These are phyloP conservation scores for Tipula lateralis DNA, from an alignment of 2,888 invertebrate species.

Conservation along the genomic window DNA sequence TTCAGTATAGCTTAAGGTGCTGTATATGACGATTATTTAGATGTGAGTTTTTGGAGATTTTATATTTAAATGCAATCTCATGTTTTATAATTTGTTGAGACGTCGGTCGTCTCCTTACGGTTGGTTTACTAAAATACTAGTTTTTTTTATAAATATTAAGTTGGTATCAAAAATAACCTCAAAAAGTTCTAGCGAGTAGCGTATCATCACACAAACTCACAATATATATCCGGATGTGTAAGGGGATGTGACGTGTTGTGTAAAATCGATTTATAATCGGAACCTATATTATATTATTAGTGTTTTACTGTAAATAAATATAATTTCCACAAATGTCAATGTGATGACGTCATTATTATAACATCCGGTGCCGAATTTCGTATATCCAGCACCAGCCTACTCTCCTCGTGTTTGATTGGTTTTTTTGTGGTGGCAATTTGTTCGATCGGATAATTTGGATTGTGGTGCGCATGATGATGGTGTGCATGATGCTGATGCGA, in stretches of 20 bases:
- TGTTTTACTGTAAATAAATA: background rate
- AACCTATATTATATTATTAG: background rate
- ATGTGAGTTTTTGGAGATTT: background rate
- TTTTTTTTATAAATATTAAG: background rate
- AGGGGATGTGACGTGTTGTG: background rate
- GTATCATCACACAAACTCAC: background rate
- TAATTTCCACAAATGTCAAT: conserved; percentile 58
- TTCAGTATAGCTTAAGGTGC: background rate
- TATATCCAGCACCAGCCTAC: conserved; percentile 73
- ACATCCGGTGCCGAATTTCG: conserved; percentile 88
- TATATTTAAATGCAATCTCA: background rate
- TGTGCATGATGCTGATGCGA: conserved; percentile 37
- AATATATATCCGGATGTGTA: background rate
- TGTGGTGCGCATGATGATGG: conserved; percentile 34
- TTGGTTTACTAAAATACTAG: background rate
- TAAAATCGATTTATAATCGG: background rate
- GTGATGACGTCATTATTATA: conserved; percentile 67
- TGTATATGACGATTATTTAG: background rate
- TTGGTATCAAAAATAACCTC: conserved; percentile 14
- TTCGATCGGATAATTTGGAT: conserved; percentile 33
- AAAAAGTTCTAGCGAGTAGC: background rate
- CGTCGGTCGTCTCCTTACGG: background rate
- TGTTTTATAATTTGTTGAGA: background rate
- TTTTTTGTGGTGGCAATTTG: conserved; percentile 32
- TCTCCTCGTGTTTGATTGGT: conserved; percentile 42